Evolutionary conservation across 2,797 vertebrate genomes (phyloP), one percentile per base, ranked within the genome.

Genomic region (Bradypodion pumilum): DNA sequence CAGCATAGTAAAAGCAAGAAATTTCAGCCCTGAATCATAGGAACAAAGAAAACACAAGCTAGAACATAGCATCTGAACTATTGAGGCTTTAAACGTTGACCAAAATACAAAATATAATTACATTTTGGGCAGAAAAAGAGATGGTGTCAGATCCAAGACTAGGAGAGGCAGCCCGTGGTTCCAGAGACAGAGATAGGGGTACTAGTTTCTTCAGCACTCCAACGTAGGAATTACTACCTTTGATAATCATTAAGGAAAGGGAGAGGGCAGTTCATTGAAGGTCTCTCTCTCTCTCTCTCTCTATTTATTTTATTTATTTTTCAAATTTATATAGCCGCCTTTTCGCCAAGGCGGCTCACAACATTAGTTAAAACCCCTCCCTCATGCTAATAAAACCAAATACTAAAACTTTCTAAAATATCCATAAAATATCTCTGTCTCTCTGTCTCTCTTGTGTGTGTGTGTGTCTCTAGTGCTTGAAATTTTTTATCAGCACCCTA

Each of bases 401-500:
- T n/a, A n/a, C n/a, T n/a, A n/a, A n/a, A n/a, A n/a, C n/a, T n/a
- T n/a, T n/a, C n/a, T n/a, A n/a, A n/a, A n/a, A n/a, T n/a, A n/a
- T n/a, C n/a, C n/a, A n/a, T n/a, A n/a, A n/a, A n/a, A n/a, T n/a
- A n/a, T n/a, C n/a, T n/a, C n/a, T n/a, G n/a, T n/a, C n/a, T n/a
- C n/a, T n/a, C n/a, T n/a, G n/a, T n/a, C n/a, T n/a, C n/a, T n/a
- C n/a, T n/a, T n/a, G n/a, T n/a, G n/a, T n/a, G n/a, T n/a, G n/a
- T n/a, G n/a, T n/a, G n/a, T n/a, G 86, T 88, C 84, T 91, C 86
- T 81, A 15, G 70, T 89, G 75, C 83, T 89, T 76, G 80, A 13
- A 86, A 88, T 84, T 93, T n/a, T 93, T 94, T 92, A 90, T 89
- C 89, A 92, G 76, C 66, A 87, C 78, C 68, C 85, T 83, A 91